Base-by-base conservation (phyloP, 1,140 invertebrate species). In the Pachypsylla venusta region DNA sequence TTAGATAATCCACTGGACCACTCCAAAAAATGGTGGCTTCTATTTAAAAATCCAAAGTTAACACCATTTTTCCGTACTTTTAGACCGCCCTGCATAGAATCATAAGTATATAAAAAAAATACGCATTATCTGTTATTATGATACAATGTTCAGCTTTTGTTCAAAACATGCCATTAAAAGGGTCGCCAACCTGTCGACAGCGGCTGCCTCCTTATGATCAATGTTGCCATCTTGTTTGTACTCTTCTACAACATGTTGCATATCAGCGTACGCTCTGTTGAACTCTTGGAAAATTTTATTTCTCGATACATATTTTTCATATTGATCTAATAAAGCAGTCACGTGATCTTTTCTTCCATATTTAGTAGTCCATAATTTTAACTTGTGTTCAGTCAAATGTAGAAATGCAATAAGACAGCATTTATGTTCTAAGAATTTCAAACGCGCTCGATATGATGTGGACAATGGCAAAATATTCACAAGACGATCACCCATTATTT, bases 211-310 rank as follows among this genome's bases (percentile, higher is more conserved):
- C 54, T 4, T 69, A 71, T 74, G 77, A 77, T 85, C 81, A 54
- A 89, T 79, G 72, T 85, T 81, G 63, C 85, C 86, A 42, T 91
- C 86, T 64, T 81, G 80, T 74, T 92, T 93, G 67, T 92, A 95
- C 66, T 89, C 87, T 42, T 93, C 89, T 27, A 88, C 83, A 42
- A 92, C 86, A 67, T 89, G 85, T 71, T 93, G 88, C 79, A 93
- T 91, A 67, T 94, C 89, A 61, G 85, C 74, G 67, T 85, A 93
- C 19, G 89, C 89, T 75, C 89, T 89, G 67, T 93, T 89, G 73
- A 94, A 94, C 73, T 92, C 89, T 71, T 93, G 87, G 74, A 94
- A 93, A 65, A 96, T 87, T 70, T 89, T 84, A 72, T 91, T 92
- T 64, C 81, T 81, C 2, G 88, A 88, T 13, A 95, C 90, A 74